Conservation (phyloP, 2,797 vertebrate genomes). For the Dallia pectoralis region DNA sequence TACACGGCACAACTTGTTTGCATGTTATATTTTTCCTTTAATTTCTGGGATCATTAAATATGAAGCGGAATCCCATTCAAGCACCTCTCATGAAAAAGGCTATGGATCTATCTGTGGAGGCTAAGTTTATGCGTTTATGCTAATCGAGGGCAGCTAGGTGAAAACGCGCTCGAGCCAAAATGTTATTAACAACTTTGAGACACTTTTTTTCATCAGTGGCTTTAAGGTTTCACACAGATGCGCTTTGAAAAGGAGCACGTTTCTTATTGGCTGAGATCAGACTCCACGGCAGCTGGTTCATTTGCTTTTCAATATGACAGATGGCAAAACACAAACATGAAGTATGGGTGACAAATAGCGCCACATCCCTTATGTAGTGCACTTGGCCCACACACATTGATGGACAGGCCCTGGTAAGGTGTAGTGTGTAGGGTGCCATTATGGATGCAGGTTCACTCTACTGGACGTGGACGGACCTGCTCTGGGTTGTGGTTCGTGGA, state of each 20-base stretch:
- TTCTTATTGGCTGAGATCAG: constrained; percentile 79
- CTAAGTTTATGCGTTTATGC: constrained; percentile 61
- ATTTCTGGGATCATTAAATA: constrained; percentile 24
- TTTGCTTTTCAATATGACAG: constrained; percentile 81
- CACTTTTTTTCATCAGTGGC: constrained; percentile 61
- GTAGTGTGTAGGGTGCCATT: not conserved
- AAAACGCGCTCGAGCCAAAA: constrained; percentile 68
- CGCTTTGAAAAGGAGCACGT: constrained; percentile 75
- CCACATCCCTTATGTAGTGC: not conserved
- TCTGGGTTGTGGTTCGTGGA: too few species aligned
- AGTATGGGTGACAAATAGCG: not conserved
- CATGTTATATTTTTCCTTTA: constrained; percentile 41
- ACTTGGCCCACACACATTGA: not conserved
- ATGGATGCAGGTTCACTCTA: not conserved
- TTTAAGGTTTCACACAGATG: constrained; percentile 76
- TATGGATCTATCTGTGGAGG: constrained; percentile 42
- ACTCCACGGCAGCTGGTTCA: constrained; percentile 79
- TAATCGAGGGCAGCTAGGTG: constrained; percentile 62
- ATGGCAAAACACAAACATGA: constrained; percentile 82
- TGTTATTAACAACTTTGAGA: constrained; percentile 73
- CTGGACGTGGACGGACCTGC: constrained; percentile 44
- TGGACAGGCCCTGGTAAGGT: not conserved
- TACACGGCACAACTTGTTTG: constrained; percentile 59
- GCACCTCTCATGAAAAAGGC: constrained; percentile 29
- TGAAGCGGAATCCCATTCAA: constrained; percentile 35